Evolutionary conservation across 2,797 vertebrate species (phyloP).

Genomic region (Hirundo rustica): DNA sequence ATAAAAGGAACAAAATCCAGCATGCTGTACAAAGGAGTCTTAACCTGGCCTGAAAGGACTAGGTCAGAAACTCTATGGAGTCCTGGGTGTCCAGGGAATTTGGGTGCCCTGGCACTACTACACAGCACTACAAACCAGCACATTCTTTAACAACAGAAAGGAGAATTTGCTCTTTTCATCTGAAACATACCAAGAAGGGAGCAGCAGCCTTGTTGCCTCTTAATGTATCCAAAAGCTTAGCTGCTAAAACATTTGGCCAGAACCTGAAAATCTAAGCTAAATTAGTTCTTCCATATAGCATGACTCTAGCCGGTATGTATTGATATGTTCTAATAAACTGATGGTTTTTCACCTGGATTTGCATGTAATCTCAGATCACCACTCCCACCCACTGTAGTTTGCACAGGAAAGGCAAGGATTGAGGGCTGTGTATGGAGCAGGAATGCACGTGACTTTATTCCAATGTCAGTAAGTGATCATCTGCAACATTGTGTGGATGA

Average conservation of each 20-base stretch:
- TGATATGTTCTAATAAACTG: not conserved
- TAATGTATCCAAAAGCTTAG: not conserved
- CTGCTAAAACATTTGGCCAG: not conserved
- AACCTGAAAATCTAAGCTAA: not conserved
- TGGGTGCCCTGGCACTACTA: not conserved
- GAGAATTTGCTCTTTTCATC: not conserved
- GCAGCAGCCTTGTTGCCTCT: not conserved
- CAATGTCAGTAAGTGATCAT: not conserved
- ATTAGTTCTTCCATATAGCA: not conserved
- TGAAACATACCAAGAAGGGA: not conserved
- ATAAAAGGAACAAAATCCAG: not conserved
- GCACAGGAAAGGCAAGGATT: not conserved
- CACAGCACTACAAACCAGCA: not conserved
- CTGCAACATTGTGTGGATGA: not conserved
- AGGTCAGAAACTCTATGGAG: not conserved
- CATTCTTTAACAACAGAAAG: not conserved
- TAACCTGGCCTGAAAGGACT: not conserved
- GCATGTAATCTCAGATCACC: rapidly evolving
- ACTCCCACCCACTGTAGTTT: not conserved
- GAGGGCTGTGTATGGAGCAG: rapidly evolving
- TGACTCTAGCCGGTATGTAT: not conserved
- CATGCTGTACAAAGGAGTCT: rapidly evolving
- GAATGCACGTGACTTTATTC: not conserved
- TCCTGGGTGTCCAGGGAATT: not conserved
- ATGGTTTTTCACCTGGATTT: not conserved